Evolutionary conservation across 2,797 vertebrate genomes (phyloP).

Genomic region (Ispidina picta): DNA sequence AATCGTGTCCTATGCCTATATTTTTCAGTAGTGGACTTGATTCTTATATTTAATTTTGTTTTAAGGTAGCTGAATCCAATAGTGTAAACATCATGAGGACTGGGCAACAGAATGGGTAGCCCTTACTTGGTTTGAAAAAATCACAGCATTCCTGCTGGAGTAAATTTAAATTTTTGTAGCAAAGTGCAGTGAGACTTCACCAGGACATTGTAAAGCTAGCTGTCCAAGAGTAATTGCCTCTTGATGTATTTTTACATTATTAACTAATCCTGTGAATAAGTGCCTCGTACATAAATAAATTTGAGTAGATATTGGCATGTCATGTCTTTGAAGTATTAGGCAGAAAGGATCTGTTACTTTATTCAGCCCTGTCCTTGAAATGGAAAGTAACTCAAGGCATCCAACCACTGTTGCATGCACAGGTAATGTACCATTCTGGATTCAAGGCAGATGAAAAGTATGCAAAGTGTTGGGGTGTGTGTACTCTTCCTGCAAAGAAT

Average conservation of each 20-base stretch:
- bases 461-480: neutral
- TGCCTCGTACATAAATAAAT: neutral
- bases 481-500: neutral
- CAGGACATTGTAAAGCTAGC: neutral
- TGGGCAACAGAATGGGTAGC: neutral
- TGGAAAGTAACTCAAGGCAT: neutral
- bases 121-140: neutral
- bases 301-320: neutral
- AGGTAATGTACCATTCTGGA: neutral
- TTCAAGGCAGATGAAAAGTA: neutral
- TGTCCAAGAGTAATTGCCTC: neutral
- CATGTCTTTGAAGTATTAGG: neutral
- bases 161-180: neutral
- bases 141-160: neutral
- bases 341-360: neutral
- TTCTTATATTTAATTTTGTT: neutral
- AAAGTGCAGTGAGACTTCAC: neutral
- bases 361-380: neutral
- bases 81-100: neutral
- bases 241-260: neutral
- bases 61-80: neutral
- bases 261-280: neutral
- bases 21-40: neutral
- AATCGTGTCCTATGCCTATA: neutral
- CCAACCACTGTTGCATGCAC: neutral